phyloP scores from a whole-genome alignment of 2,888 invertebrate genomes.

The Acleris holmiana region DNA sequence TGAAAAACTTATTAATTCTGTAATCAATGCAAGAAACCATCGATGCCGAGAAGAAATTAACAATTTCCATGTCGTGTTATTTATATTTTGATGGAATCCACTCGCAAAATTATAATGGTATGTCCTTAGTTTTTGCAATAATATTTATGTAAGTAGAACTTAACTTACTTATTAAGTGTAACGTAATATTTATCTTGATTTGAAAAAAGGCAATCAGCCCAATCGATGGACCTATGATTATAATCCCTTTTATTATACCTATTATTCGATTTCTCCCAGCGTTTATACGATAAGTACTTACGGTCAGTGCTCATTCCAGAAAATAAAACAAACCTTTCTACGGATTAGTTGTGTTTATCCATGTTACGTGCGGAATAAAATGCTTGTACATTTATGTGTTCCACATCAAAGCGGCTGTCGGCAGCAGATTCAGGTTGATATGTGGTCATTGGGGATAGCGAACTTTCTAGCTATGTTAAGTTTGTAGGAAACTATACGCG shows the following conservation, averaged over 20 bases:
- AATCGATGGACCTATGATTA: neutral
- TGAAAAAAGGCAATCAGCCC: neutral
- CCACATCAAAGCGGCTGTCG: slow-evolving; percentile 4
- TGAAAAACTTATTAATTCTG: too few relatives aligned
- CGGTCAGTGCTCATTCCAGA: neutral
- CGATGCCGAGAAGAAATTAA: too few relatives aligned
- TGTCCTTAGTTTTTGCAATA: neutral
- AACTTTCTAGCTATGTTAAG: too few relatives aligned
- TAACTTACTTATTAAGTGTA: neutral
- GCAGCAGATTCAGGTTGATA: neutral
- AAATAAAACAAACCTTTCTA: neutral
- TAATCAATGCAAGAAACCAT: too few relatives aligned
- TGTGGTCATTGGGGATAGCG: too few relatives aligned
- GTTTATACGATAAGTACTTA: neutral
- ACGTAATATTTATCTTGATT: neutral
- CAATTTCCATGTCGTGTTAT: too few relatives aligned
- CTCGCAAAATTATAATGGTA: too few relatives aligned
- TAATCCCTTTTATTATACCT: slow-evolving; percentile 2
- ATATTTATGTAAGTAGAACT: too few relatives aligned
- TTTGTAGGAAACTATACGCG: too few relatives aligned
- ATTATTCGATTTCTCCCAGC: neutral
- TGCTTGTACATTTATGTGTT: slow-evolving; percentile 4
- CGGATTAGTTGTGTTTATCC: neutral
- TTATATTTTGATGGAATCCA: too few relatives aligned
- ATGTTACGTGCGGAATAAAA: neutral